Evolutionary conservation across 1,140 invertebrate genomes (phyloP).

Genomic region (Caenorhabditis latens): DNA sequence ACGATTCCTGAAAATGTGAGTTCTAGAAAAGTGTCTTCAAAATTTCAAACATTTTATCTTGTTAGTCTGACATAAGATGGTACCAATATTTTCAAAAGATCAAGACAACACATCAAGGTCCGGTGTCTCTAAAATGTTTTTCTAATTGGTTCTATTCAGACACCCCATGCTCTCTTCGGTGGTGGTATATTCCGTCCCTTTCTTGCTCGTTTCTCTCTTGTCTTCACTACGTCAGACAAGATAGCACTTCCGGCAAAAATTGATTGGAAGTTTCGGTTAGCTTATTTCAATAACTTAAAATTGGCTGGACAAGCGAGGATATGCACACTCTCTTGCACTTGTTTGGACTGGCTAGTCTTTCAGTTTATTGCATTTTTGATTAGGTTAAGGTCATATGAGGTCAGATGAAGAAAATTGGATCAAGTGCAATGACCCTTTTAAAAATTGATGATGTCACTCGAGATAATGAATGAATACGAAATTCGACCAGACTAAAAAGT

Average conservation of each 20-base stretch:
- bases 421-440: slow-evolving; percentile 36
- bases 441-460: not conserved
- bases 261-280: slow-evolving; percentile 33
- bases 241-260: not conserved
- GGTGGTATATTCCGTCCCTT: slow-evolving; percentile 8
- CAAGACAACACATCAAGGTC: not conserved
- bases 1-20: slow-evolving; percentile 49
- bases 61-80: no score
- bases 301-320: not conserved
- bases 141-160: slow-evolving; percentile 52
- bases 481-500: slow-evolving; percentile 44
- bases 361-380: slow-evolving; percentile 47
- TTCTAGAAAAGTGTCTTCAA: no score
- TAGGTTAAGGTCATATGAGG: slow-evolving; percentile 55
- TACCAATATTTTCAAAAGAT: not conserved
- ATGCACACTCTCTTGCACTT: not conserved
- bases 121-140: not conserved
- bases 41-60: not conserved
- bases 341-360: not conserved
- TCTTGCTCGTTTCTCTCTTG: not conserved
- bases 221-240: not conserved
- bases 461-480: not conserved
- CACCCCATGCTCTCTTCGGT: not conserved
- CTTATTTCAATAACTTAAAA: not conserved
- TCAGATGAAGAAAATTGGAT: slow-evolving; percentile 47